Evolutionary conservation across 1,140 invertebrate genomes (phyloP), one percentile per base, ranked within the genome.

Genomic region (Globodera rostochiensis): DNA sequence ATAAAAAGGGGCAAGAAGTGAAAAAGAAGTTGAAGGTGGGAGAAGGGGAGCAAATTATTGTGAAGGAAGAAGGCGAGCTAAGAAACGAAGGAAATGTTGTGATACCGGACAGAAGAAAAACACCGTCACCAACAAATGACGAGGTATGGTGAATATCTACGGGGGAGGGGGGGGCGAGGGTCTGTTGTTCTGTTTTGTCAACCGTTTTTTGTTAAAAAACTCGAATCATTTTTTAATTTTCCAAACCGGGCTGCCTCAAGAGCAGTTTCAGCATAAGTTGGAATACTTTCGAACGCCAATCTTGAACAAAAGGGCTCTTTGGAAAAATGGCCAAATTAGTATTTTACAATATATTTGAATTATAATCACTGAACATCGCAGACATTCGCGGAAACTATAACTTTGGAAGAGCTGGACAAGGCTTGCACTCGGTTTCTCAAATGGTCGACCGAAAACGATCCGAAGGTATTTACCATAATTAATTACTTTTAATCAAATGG

Each of bases 381-480:
- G 25, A 36, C 25, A 36, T 36, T 36, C 25, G 25, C 25, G 25
- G 25, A 36, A 36, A 2, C 25, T 15, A 69, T 71, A 25, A 67
- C 80, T 53, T 25, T 81, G 19, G 83, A 84, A 21, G 80, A 81
- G 21, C 5, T 81, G 80, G 80, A 81, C 36, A 80, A 49, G 4
- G 80, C 80, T 7, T 81, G 69, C 81, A 19, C 82, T n/a, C 80
- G 74, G 50, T 11, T 81, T 19, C 53, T 83, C 36, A 81, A 81
- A 84, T 81, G 80, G 80, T 2, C 83, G 19, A 53, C 82, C 69
- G 49, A 50, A 9, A 83, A 84, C 66, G 80, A 81, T 81, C 36
- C 57, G 82, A 82, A 84, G 60, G 80, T 81, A 25, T 21, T 25
- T 71, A 19, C 47, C 25, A 69, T 45, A 15, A 73, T 36, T 45